Evolutionary conservation across 1,140 invertebrate species (phyloP).

Genomic region (Drosophila nikananu): DNA sequence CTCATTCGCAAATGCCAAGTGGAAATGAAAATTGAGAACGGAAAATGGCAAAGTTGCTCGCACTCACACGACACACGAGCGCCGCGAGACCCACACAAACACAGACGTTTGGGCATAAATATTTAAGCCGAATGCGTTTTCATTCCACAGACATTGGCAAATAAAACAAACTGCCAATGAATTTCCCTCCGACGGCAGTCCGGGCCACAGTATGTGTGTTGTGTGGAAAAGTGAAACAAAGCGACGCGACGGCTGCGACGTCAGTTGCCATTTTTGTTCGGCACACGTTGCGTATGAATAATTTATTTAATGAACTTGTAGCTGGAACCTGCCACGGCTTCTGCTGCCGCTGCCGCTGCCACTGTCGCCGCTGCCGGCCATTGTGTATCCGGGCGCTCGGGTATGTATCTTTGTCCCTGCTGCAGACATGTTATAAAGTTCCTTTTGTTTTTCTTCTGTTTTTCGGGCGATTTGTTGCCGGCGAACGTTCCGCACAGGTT

Average conservation of each 20-base stretch:
- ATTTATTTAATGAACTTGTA: conserved; percentile 85
- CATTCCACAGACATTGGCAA: conserved; percentile 79
- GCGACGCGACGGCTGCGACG: conserved; percentile 50
- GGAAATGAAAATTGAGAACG: conserved; percentile 46
- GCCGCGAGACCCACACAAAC: conserved; percentile 58
- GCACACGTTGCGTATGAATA: conserved; percentile 84
- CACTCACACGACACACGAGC: neutral
- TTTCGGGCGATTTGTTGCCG: conserved; percentile 75
- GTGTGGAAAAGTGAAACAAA: conserved; percentile 69
- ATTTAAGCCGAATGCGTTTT: conserved; percentile 84
- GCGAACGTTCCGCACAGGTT: conserved; percentile 53
- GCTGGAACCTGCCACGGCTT: conserved; percentile 42
- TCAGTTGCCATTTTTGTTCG: conserved; percentile 71
- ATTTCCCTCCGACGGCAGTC: conserved; percentile 39
- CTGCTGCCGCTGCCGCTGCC: conserved; percentile 37
- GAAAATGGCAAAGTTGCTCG: conserved; percentile 19
- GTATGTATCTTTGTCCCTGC: conserved; percentile 64
- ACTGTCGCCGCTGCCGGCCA: conserved; percentile 32
- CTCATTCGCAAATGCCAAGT: conserved; percentile 58
- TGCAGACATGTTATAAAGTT: conserved; percentile 73
- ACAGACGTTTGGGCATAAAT: conserved; percentile 83
- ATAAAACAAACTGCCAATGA: conserved; percentile 76
- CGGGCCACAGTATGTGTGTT: conserved; percentile 17
- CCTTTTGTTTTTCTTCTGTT: conserved; percentile 73
- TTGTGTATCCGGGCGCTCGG: conserved; percentile 31